phyloP scores from a whole-genome alignment of 2,797 vertebrate species.

The Balearica regulorum region DNA sequence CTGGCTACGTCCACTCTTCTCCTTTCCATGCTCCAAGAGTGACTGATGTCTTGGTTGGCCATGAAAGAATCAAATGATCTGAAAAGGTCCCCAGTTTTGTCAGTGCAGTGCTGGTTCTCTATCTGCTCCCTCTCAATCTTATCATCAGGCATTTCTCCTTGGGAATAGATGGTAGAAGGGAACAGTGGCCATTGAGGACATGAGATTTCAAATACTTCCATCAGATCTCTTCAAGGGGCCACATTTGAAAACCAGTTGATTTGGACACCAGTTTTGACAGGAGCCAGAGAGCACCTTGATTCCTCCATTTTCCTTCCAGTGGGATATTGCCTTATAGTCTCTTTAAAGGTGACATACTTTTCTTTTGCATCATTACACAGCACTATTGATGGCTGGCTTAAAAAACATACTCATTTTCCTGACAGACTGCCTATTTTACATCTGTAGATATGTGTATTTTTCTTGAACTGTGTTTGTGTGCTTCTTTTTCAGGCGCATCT shows the following conservation, averaged over 20 bases:
- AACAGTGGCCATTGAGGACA: background rate
- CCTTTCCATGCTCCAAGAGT: background rate
- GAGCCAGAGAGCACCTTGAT: background rate
- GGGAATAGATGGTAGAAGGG: background rate
- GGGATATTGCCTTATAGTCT: background rate
- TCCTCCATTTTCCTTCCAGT: background rate
- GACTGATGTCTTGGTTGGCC: background rate
- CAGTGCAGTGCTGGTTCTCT: background rate
- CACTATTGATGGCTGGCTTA: background rate
- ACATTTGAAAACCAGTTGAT: background rate
- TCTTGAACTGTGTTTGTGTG: background rate
- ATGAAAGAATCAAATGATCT: background rate
- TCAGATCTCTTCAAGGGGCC: background rate
- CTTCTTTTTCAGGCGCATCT: background rate
- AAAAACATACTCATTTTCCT: background rate
- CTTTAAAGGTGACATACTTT: background rate
- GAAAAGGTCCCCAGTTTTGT: background rate
- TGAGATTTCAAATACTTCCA: background rate
- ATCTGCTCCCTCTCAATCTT: background rate
- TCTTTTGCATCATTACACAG: background rate
- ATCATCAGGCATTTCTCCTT: background rate
- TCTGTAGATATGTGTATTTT: background rate
- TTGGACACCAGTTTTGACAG: background rate
- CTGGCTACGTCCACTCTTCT: background rate
- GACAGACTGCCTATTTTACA: conserved; percentile 20